These are phyloP conservation scores for Thamnophis elegans DNA, from an alignment of 2,797 vertebrate genomes.

Conservation along the genomic window DNA sequence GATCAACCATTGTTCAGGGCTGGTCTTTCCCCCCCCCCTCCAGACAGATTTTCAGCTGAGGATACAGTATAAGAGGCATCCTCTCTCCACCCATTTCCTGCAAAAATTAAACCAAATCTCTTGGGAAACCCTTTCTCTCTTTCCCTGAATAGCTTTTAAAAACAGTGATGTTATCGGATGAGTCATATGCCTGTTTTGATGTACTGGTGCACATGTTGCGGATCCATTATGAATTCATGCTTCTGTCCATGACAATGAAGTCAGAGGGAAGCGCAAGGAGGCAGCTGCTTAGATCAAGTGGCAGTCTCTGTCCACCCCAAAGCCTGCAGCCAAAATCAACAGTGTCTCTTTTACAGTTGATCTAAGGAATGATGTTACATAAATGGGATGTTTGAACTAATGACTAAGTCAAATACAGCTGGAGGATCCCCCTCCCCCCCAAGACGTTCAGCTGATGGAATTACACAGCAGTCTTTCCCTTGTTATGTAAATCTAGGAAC, in stretches of 20 bases:
- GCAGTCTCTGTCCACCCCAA: conserved; percentile 40
- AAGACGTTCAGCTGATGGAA: conserved; percentile 54
- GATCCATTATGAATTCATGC: conserved; percentile 52
- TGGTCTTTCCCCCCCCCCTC: neutral
- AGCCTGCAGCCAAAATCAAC: conserved; percentile 57
- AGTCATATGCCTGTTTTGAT: conserved; percentile 54
- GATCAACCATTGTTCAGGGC: neutral
- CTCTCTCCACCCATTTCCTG: conserved; percentile 17
- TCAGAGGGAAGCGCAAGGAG: conserved; percentile 37
- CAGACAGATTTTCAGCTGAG: conserved; percentile 29
- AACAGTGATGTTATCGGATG: conserved; percentile 54
- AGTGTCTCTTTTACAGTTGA: conserved; percentile 43
- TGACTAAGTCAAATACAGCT: conserved; percentile 60
- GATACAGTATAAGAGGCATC: neutral
- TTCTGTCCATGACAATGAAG: conserved; percentile 48
- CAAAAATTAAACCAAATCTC: conserved; percentile 42
- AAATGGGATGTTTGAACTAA: conserved; percentile 57
- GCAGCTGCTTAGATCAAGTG: conserved; percentile 57
- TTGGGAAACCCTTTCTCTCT: conserved; percentile 28
- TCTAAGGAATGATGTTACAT: conserved; percentile 48
- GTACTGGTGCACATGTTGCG: conserved; percentile 26
- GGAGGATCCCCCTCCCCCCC: conserved; percentile 47
- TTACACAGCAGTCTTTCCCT: conserved; percentile 53
- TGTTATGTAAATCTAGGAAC: conserved; percentile 61
- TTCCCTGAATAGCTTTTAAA: conserved; percentile 39